Evolutionary conservation across 2,797 vertebrate species (phyloP).

Genomic region (Gorsachius magnificus): DNA sequence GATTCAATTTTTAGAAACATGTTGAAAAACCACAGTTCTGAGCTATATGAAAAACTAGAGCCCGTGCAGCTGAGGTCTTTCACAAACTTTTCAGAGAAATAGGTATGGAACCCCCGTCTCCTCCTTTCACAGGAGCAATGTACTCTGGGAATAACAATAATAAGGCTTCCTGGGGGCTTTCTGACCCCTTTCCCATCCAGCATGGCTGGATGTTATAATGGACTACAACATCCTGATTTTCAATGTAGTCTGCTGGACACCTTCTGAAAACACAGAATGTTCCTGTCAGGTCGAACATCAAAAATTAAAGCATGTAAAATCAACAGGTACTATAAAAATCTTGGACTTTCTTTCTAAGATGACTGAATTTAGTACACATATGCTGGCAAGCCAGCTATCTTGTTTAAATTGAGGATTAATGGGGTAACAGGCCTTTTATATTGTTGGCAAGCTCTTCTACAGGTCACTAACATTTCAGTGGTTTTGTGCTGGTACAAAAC

Average conservation of each 20-base stretch:
- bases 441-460: neutral
- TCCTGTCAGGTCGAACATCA: neutral
- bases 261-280: neutral
- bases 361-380: neutral
- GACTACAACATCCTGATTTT: neutral
- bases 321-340: neutral
- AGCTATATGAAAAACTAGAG: neutral
- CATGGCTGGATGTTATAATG: neutral
- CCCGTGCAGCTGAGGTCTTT: neutral
- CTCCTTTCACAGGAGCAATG: neutral
- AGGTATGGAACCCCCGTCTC: neutral
- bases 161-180: neutral
- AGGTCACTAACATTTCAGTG: neutral
- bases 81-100: neutral
- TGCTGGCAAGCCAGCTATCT: neutral
- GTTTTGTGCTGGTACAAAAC: neutral
- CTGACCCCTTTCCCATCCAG: neutral
- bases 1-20: neutral
- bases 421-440: neutral
- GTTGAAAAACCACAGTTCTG: neutral
- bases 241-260: neutral
- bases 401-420: neutral
- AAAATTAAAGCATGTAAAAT: neutral
- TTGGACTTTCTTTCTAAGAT: neutral
- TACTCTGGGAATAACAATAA: neutral